phyloP scores from a whole-genome alignment of 2,797 vertebrate genomes.

The Tangara arthus region DNA sequence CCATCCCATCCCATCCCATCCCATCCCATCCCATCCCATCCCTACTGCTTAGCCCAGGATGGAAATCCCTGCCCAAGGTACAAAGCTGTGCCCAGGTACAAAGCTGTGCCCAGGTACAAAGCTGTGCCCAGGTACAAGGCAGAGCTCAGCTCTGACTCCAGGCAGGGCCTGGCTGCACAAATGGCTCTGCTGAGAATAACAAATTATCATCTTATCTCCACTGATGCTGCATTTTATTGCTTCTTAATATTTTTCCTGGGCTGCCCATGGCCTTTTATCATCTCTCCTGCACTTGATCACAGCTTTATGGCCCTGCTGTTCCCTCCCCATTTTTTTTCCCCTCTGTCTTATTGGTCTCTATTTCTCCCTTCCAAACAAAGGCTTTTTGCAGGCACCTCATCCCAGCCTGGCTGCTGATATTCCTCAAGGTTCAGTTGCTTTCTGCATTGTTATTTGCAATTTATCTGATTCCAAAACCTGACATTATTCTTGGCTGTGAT shows the following conservation, averaged over 20 bases:
- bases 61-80: too few relatives aligned
- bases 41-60: too few relatives aligned
- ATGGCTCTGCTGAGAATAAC: constrained; percentile 33
- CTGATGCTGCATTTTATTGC: constrained; percentile 45
- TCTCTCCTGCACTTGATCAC: constrained; percentile 2
- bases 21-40: too few relatives aligned
- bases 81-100: fast-evolving
- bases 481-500: constrained; percentile 50
- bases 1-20: too few relatives aligned
- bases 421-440: constrained; percentile 65
- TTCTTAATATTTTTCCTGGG: constrained; percentile 52
- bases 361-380: background rate
- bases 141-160: background rate
- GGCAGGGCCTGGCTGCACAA: background rate
- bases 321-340: background rate
- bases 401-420: background rate
- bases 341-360: background rate
- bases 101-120: background rate
- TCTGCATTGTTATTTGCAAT: constrained; percentile 68
- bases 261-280: constrained; percentile 34
- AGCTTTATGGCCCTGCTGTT: background rate
- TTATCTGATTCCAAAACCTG: constrained; percentile 73
- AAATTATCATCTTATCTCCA: constrained; percentile 52
- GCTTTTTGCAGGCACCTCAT: constrained; percentile 35
- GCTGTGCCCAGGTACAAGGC: background rate